Evolutionary conservation across 2,888 invertebrate genomes (phyloP).

Genomic region (Adelognathus sp.): DNA sequence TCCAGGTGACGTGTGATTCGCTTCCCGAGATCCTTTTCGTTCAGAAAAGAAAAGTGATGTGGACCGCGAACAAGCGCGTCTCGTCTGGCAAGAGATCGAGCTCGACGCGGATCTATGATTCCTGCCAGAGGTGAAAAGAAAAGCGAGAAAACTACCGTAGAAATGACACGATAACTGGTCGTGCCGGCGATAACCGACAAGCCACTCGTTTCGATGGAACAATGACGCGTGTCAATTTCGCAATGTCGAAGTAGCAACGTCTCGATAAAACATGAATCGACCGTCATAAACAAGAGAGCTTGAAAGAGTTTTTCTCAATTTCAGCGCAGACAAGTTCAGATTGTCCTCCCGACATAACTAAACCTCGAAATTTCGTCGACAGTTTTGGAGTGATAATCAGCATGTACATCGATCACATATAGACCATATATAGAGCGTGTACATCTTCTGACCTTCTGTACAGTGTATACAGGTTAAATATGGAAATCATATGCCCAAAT

Average conservation of each 20-base stretch:
- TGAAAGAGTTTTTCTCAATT: not conserved
- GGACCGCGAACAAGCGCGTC: constrained; percentile 38
- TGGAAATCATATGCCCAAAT: too few relatives aligned
- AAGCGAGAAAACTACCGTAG: constrained; percentile 12
- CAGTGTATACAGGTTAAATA: too few relatives aligned
- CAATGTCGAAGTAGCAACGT: not conserved
- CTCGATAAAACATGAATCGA: not conserved
- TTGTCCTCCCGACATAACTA: too few relatives aligned
- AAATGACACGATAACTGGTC: constrained; percentile 24
- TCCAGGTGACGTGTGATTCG: constrained; percentile 31
- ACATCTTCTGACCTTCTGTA: too few relatives aligned
- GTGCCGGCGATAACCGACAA: constrained; percentile 1
- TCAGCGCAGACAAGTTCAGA: too few relatives aligned
- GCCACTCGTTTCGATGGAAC: constrained; percentile 42
- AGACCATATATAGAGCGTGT: too few relatives aligned
- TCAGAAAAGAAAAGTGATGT: constrained; percentile 14
- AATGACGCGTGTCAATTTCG: constrained; percentile 16
- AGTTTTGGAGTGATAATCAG: too few relatives aligned
- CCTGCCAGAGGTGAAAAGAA: not conserved
- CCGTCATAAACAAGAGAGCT: not conserved
- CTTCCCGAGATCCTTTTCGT: constrained; percentile 3
- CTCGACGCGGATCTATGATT: constrained; percentile 20
- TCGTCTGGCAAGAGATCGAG: constrained; percentile 43
- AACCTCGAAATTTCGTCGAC: too few relatives aligned
- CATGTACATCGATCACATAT: too few relatives aligned